Percentiles rank a stretch among this genome's conserved stretches.
These are phyloP conservation scores for Merops nubicus DNA, from an alignment of 2,113 vertebrate species.

Conservation along the genomic window DNA sequence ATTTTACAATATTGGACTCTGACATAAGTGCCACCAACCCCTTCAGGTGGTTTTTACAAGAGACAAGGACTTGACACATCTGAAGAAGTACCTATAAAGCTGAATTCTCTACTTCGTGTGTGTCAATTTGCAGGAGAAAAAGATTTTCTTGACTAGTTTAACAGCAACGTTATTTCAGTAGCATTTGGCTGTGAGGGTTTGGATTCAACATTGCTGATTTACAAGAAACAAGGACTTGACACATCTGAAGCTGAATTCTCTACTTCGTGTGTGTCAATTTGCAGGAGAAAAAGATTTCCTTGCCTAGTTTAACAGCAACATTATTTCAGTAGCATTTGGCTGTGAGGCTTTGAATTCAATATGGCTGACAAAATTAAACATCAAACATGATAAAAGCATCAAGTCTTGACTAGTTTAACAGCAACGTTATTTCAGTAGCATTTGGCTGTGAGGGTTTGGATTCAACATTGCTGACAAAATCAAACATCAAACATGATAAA, in stretches of 20 bases:
- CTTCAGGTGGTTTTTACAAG: not conserved
- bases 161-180: not conserved
- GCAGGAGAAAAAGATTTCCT: not conserved
- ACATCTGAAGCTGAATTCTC: not conserved
- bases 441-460: not conserved
- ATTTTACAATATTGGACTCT: not conserved
- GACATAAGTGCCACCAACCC: not conserved
- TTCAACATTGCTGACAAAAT: not conserved
- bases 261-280: not conserved
- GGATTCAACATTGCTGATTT: not conserved
- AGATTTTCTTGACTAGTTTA: not conserved
- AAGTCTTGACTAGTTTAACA: not conserved
- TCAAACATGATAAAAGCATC: not conserved
- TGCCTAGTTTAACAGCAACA: not conserved
- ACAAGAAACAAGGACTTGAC: not conserved
- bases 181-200: not conserved
- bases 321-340: not conserved
- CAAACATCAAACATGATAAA: not conserved
- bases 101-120: not conserved
- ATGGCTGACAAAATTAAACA: not conserved
- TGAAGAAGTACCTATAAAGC: not conserved
- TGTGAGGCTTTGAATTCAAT: not conserved
- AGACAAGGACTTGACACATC: not conserved
- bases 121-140: not conserved
- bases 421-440: not conserved